A percentile compares a stretch with the other conserved stretches of the same genome.
These are phyloP conservation scores for Idaea biselata DNA, from an alignment of 2,888 invertebrate genomes.

Conservation along the genomic window DNA sequence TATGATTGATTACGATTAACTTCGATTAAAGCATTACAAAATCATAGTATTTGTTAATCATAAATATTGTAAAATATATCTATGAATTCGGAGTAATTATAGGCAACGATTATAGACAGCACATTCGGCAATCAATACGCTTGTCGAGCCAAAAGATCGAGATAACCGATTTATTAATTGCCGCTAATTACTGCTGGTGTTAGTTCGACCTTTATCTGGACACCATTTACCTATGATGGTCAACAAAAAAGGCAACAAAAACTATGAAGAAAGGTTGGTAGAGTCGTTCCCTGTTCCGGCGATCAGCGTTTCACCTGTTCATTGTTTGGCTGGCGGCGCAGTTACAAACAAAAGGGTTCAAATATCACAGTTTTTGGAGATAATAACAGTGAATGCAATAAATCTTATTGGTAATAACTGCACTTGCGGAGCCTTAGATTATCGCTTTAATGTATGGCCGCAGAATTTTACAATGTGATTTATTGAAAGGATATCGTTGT, in stretches of 20 bases:
- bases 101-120: constrained; percentile 24
- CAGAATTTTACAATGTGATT: constrained; percentile 59
- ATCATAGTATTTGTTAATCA: constrained; percentile 4
- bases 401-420: constrained; percentile 75
- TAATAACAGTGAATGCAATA: constrained; percentile 68
- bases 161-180: constrained; percentile 79
- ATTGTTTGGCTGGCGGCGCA: constrained; percentile 74
- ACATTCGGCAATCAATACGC: constrained; percentile 64
- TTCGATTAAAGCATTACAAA: constrained; percentile 4
- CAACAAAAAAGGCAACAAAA: constrained; percentile 70
- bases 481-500: constrained; percentile 50
- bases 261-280: constrained; percentile 69
- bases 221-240: constrained; percentile 66
- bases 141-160: constrained; percentile 63
- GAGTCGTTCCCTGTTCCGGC: constrained; percentile 55
- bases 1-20: constrained; percentile 48
- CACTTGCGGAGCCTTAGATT: constrained; percentile 68
- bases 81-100: constrained; percentile 22
- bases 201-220: constrained; percentile 77
- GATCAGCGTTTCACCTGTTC: constrained; percentile 71
- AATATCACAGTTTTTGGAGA: constrained; percentile 76
- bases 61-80: constrained; percentile 12
- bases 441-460: constrained; percentile 61
- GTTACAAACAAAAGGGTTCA: constrained; percentile 73
- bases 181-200: constrained; percentile 80